phyloP scores from a whole-genome alignment of 2,113 vertebrate species.

The Rattus rattus region DNA sequence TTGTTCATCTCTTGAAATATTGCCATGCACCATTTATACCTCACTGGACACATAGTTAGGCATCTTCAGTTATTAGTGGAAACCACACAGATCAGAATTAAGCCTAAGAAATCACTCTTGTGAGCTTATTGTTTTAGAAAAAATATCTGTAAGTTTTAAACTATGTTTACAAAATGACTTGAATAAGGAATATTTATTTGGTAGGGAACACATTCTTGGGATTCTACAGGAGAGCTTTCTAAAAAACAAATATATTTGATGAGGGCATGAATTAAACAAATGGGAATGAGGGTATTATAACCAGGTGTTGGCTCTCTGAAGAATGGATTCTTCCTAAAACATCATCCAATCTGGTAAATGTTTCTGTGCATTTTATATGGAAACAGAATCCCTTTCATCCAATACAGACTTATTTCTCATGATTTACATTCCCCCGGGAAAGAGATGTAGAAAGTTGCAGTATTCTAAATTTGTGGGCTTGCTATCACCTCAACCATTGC shows the following conservation, averaged over 20 bases:
- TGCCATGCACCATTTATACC: neutral
- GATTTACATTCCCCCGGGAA: neutral
- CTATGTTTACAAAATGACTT: slow-evolving; percentile 51
- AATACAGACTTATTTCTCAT: neutral
- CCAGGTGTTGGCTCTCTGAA: neutral
- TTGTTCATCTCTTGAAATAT: slow-evolving; percentile 43
- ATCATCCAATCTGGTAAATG: neutral
- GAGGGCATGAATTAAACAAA: neutral
- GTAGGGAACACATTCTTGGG: neutral
- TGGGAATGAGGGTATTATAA: neutral
- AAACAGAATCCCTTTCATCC: neutral
- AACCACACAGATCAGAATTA: slow-evolving; percentile 62
- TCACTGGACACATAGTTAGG: neutral
- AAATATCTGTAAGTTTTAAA: slow-evolving; percentile 40
- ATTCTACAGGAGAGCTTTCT: neutral
- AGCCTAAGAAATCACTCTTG: neutral
- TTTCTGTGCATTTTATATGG: neutral
- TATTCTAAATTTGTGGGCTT: neutral
- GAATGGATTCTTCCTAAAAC: neutral
- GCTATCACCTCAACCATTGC: rapidly evolving
- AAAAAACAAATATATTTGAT: neutral
- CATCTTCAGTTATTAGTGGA: neutral
- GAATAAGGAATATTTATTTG: neutral
- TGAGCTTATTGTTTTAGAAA: slow-evolving; percentile 32
- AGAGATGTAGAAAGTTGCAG: neutral